Conservation (phyloP, 1,140 invertebrate genomes). For the Phortica variegata region DNA sequence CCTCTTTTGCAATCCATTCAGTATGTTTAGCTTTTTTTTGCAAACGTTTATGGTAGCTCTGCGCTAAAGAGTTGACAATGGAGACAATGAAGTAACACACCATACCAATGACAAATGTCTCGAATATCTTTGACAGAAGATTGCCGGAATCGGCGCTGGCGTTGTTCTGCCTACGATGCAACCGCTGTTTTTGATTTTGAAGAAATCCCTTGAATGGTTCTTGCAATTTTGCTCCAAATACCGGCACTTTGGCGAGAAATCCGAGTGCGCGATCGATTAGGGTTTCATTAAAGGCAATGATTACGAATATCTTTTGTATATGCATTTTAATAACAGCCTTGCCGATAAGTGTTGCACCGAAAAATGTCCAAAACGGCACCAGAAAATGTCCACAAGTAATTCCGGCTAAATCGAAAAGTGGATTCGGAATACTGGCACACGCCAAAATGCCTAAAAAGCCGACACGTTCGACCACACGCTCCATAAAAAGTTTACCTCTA, state of each 20-base stretch:
- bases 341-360: constrained; percentile 96
- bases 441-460: constrained; percentile 96
- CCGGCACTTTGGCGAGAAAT: constrained; percentile 72
- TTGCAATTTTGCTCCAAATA: constrained; percentile 79
- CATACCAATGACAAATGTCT: constrained; percentile 89
- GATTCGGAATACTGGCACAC: constrained; percentile 98
- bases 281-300: constrained; percentile 92
- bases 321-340: constrained; percentile 99
- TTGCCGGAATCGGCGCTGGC: constrained; percentile 53
- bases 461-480: constrained; percentile 87
- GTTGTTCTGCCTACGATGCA: constrained; percentile 69
- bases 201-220: constrained; percentile 82
- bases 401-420: constrained; percentile 96
- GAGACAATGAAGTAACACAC: constrained; percentile 92
- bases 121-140: constrained; percentile 82
- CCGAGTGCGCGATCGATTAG: constrained; percentile 78
- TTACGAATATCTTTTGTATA: constrained; percentile 97
- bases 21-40: constrained; percentile 57
- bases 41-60: constrained; percentile 81
- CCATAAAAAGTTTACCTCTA: constrained; percentile 81
- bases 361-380: constrained; percentile 99
- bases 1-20: not conserved
- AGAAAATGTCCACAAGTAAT: constrained; percentile 99
- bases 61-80: constrained; percentile 93
- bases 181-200: constrained; percentile 80